Base-by-base conservation (phyloP, 2,113 vertebrate species). In the Cyrtonyx montezumae region DNA sequence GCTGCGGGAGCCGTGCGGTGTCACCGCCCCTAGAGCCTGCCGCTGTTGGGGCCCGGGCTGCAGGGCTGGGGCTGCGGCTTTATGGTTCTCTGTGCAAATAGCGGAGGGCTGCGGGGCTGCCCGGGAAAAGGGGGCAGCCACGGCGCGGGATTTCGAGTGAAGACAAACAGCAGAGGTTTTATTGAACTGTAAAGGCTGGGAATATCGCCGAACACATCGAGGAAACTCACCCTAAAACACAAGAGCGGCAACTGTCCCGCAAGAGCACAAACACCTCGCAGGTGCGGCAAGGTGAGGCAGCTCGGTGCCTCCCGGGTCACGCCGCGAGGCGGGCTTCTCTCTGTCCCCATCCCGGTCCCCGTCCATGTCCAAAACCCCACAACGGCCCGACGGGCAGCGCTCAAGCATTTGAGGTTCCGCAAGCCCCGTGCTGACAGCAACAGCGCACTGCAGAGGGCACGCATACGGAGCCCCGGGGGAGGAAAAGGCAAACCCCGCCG, bases 121-220 rank as follows among this genome's bases (percentile, higher is more conserved):
- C 37, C 25, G 20, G 30, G 10, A 48, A 73, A 59, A 73, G 63
- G 22, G 19, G 7, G 53, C 48, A 74, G 71, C 8, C 10, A 22
- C 58, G 2, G 62, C 45, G 68, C 34, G 63, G 59, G 17, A 84
- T 82, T 84, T 92, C 70, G 25, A 94, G 45, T 76, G 74, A 84
- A 87, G 53, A 69, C 37, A 91, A 95, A 76, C 79, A 75, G n/a
- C 17, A 51, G n/a, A 23, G 53, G 32, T 42, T 91, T 96, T 92
- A 82, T 87, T 75, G 90, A 94, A 88, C 26, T 30, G 49, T 69
- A 67, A 96, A 93, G 59, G 55, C 70, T 91, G 81, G 30, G 92
- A 87, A 84, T 9, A 34, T 63, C 6, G 7, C 74, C 62, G 28
- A 87, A 59, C 42, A 49, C 42, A 45, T 79, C 30, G 66, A 92